phyloP scores from a whole-genome alignment of 1,140 invertebrate species.

The silkworm (Bombyx mori) region DNA sequence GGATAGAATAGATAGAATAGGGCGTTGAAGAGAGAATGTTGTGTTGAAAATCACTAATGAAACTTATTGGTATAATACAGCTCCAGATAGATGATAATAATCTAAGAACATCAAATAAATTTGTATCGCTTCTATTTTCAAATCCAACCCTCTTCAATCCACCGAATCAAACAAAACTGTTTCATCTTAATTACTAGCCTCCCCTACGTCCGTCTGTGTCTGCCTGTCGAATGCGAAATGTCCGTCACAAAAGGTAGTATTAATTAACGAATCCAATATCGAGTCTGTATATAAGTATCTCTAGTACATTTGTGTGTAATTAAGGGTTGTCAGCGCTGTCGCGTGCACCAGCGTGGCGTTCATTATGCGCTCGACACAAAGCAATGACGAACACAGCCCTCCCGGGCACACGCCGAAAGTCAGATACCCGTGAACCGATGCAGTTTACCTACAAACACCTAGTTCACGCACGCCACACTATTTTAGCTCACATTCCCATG shows the following conservation, averaged over 20 bases:
- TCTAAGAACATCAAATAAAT: too few relatives aligned
- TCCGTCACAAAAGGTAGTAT: slow-evolving; percentile 26
- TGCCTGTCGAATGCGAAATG: slow-evolving; percentile 24
- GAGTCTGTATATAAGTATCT: slow-evolving; percentile 16
- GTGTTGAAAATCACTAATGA: too few relatives aligned
- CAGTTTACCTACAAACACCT: slow-evolving; percentile 23
- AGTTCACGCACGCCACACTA: slow-evolving; percentile 12
- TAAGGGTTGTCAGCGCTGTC: slow-evolving; percentile 48
- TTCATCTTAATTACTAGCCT: slow-evolving; percentile 29
- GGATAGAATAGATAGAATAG: too few relatives aligned
- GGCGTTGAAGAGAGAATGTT: too few relatives aligned
- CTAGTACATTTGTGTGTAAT: slow-evolving; percentile 26
- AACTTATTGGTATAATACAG: too few relatives aligned
- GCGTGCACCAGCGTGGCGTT: slow-evolving; percentile 31
- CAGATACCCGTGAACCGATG: slow-evolving; percentile 22
- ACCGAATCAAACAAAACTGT: slow-evolving; percentile 9
- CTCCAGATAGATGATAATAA: too few relatives aligned
- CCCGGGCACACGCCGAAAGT: slow-evolving; percentile 16
- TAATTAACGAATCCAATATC: slow-evolving; percentile 33
- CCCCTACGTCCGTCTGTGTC: slow-evolving; percentile 27
- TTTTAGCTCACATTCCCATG: slow-evolving; percentile 16
- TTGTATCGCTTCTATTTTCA: too few relatives aligned
- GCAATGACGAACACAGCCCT: slow-evolving; percentile 29
- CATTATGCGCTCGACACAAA: slow-evolving; percentile 46
- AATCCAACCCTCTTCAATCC: neutral